phyloP scores from a whole-genome alignment of 2,113 vertebrate species.

The Actenoides hombroni region DNA sequence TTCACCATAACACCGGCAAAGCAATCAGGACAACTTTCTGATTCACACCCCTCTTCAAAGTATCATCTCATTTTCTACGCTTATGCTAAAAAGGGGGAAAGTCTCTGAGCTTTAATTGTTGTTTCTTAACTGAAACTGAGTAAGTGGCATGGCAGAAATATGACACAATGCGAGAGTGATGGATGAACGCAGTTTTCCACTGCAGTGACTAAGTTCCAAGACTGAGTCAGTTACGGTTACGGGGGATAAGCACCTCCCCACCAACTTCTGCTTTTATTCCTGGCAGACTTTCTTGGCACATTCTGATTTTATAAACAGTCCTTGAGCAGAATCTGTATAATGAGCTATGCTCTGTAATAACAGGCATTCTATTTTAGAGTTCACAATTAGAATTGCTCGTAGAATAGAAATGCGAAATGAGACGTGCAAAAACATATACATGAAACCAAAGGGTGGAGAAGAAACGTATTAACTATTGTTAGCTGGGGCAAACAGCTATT shows the following conservation, averaged over 20 bases:
- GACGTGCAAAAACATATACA: not conserved
- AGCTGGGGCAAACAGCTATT: not conserved
- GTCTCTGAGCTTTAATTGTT: not conserved
- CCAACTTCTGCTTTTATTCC: not conserved
- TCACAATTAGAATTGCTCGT: constrained; percentile 29
- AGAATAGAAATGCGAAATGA: constrained; percentile 20
- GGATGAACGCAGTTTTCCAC: not conserved
- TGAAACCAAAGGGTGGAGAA: not conserved
- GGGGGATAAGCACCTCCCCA: not conserved
- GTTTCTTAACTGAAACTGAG: not conserved
- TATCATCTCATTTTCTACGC: not conserved
- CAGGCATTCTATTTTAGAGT: not conserved
- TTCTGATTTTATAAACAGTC: not conserved
- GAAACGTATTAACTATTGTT: not conserved
- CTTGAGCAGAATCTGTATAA: constrained; percentile 9
- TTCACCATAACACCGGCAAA: fast-evolving
- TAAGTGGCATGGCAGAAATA: not conserved
- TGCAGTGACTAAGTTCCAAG: not conserved
- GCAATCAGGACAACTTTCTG: not conserved
- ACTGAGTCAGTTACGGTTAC: not conserved
- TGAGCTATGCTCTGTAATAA: not conserved
- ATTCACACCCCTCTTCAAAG: not conserved
- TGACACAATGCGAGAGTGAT: not conserved
- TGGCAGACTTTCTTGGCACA: not conserved
- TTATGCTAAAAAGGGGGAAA: not conserved